A percentile compares a stretch with the other conserved stretches of the same genome.
These are phyloP conservation scores for Pelobates cultripes DNA, from an alignment of 2,797 vertebrate species.

Conservation along the genomic window DNA sequence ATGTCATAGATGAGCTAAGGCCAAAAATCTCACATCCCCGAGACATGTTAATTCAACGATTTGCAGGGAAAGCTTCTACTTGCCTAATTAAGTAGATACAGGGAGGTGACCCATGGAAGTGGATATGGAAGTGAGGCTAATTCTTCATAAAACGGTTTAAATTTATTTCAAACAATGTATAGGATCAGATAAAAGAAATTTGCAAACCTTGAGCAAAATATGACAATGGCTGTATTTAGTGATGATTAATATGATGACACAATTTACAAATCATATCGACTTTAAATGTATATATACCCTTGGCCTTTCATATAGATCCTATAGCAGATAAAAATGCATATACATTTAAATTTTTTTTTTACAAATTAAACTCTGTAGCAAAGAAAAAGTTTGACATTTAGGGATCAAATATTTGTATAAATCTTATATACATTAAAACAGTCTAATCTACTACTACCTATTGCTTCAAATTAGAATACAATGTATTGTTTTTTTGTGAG, in stretches of 20 bases:
- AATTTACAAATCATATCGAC: not conserved
- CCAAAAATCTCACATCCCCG: slow-evolving; percentile 24
- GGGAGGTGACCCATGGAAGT: not conserved
- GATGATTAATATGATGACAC: not conserved
- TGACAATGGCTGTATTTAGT: not conserved
- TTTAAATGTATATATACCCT: not conserved
- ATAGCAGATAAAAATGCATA: not conserved
- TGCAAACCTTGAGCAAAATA: not conserved
- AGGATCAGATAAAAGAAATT: not conserved
- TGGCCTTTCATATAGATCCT: not conserved
- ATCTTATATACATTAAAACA: no score
- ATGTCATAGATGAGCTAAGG: slow-evolving; percentile 3
- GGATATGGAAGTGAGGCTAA: not conserved
- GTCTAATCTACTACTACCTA: no score
- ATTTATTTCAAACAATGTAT: slow-evolving; percentile 4
- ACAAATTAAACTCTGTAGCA: no score
- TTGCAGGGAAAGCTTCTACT: not conserved
- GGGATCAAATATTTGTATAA: no score
- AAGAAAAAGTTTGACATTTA: no score
- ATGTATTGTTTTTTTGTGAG: no score
- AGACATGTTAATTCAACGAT: slow-evolving; percentile 18
- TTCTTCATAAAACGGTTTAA: not conserved
- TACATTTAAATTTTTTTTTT: not conserved
- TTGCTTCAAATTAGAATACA: no score
- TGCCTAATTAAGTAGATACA: not conserved